Evolutionary conservation across 1,140 invertebrate genomes (phyloP), one percentile per base, ranked within the genome.

Genomic region (Pseudomyrmex cubaensis): DNA sequence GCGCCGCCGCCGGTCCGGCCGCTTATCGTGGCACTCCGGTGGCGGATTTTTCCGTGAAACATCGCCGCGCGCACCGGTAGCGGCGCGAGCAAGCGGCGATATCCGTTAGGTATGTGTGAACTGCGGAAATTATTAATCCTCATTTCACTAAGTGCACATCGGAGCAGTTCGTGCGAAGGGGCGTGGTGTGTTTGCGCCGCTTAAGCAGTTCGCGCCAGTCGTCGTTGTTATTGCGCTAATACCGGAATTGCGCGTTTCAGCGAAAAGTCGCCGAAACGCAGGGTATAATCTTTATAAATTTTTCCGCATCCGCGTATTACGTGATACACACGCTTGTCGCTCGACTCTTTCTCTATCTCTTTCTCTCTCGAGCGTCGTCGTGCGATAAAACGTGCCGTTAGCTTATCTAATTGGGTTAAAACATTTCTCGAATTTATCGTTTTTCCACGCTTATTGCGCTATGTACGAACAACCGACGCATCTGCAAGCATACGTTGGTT

Each of bases 391-490:
- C 22, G 76, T n/a, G 8, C 22, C 66, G 20, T 80, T 80, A 80
- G 61, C 54, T 80, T 72, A 80, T 70, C 66, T 70, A 80, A 80
- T 80, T 80, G 44, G 54, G 66, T 59, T 72, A 59, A 80, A 80
- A 72, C 66, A 50, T 70, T 59, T 67, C 25, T 9, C 66, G 20
- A 80, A 80, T 80, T 80, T 80, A 72, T 80, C 54, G 54, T 56
- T 22, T 48, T 48, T 25, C 8, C 20, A 1, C 20, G 35, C 63
- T 78, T 57, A 57, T 67, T 35, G 7, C 50, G 50, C 13, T 63
- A 13, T n/a, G 52, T n/a, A 46, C 12, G 46, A 50, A 67, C 22
- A 10, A 22, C 12, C 13, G 35, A 12, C 50, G 10, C 17, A 8
- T 22, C 22, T 35, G 67, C 67, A 15, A 8, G 35, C 35, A 35